Base-by-base conservation (phyloP, 2,888 invertebrate genomes). In the Ypsolopha sequella region DNA sequence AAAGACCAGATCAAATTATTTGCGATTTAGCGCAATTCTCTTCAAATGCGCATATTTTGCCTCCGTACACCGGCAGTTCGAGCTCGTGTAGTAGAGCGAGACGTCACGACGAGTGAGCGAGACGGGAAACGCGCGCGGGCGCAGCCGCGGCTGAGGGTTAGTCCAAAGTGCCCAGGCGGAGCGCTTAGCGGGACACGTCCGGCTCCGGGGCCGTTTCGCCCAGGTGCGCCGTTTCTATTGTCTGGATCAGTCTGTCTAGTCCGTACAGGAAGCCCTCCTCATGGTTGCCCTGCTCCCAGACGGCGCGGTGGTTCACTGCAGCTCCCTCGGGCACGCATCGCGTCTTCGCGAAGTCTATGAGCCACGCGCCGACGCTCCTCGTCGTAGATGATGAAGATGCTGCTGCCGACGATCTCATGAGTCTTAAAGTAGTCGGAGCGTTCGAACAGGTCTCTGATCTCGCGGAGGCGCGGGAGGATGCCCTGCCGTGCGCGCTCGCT, bases 331-430 rank as follows among this genome's bases (percentile, higher is more conserved):
- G 92, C 47, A 97, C 84, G 51, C 89, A 88, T 51, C 93, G 89
- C 0, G 97, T 96, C 73, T 99, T 99, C 48, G 97, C 98, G 72
- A 99, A 99, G 74, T 99, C 99, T 56, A 99, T 99, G 60, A 99
- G 88, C 98, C 98, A 99, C 7, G 93, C 96, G 33, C 97, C 97
- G 38, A 94, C 94, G 93, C 54, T 91, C 90, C 53, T 93, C 91
- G 71, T 99, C 98, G 73, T 96, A 96, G 55, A 98, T 94, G 64
- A 99, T 93, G 65, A 99, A 93, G 60, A 98, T 91, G 76, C 97
- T 97, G 78, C 97, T 97, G 38, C 96, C 96, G 64, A 97, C 93
- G 53, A 98, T 95, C 89, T 98, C 98, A 70, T 97, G 96, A 13
- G 88, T 90, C 64, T 91, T 91, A 77, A 98, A 98, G 76, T 92